Evolutionary conservation across 1,140 invertebrate genomes (phyloP), one percentile per base, ranked within the genome.

Genomic region (Mylabris phalerata): DNA sequence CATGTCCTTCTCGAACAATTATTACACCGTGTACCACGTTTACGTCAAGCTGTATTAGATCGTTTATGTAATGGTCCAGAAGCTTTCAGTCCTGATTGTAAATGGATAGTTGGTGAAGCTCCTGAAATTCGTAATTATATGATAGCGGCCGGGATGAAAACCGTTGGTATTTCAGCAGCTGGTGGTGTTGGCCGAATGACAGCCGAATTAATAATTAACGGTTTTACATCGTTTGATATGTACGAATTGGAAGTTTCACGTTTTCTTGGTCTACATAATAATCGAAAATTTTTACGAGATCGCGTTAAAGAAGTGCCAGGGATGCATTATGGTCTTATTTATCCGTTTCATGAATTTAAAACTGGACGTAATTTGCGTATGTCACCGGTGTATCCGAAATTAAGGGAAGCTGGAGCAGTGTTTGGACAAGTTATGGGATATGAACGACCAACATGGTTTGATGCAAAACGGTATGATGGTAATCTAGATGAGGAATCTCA

Each of bases 361-460:
- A 93, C 87, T 6, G 93, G 93, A 0, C 78, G 95, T 50, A 95
- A 96, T 76, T 76, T 98, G 10, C 78, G 96, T 60, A 94, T 95
- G 82, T 98, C 96, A 1, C 95, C 96, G 0, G 92, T 99, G 59
- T 98, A 96, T 80, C 92, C 95, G 2, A 88, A 92, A 59, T 75
- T 98, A 1, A 83, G 89, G 70, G 88, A 92, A 71, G 89, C 88
- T 39, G 96, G 96, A 0, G 97, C 93, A n/a, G 87, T 96, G 9
- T 99, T 98, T 78, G 93, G 93, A 6, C 95, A 98, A 75, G 93
- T 93, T 26, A 98, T 98, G 93, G 96, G 95, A 1, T 99, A 98
- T 74, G 97, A 99, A 75, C 79, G 96, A 63, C 92, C 96, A 0
- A 85, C 91, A 40, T 98, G 92, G 84, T 99, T 98, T 76, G 84